These are phyloP conservation scores for Drosophila aldrichi DNA, from an alignment of 2,888 invertebrate genomes.

Conservation along the genomic window DNA sequence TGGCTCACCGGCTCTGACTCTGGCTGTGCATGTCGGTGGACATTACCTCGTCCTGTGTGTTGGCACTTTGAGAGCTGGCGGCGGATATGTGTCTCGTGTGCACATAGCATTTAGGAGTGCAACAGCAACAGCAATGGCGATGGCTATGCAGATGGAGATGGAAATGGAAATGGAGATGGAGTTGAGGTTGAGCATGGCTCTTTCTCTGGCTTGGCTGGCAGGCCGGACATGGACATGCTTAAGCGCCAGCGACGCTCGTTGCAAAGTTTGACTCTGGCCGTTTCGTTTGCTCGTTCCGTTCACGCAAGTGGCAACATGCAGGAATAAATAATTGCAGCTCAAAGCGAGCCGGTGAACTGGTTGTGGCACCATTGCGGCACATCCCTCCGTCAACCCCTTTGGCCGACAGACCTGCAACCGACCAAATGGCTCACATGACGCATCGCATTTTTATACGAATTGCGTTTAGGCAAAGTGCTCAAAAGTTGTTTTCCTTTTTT, in stretches of 20 bases:
- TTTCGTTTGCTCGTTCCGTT: conserved; percentile 49
- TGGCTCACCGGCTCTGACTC: conserved; percentile 1
- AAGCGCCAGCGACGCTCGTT: conserved; percentile 69
- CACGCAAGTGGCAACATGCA: conserved; percentile 59
- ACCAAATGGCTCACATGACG: conserved; percentile 78
- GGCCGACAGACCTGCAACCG: conserved; percentile 21
- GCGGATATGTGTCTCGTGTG: conserved; percentile 61
- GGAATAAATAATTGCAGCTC: conserved; percentile 79
- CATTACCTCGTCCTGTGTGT: conserved; percentile 59
- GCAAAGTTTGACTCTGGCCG: conserved; percentile 29
- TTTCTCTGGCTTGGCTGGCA: conserved; percentile 11
- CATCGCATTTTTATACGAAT: conserved; percentile 74
- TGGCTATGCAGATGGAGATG: no score
- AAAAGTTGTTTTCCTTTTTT: conserved; percentile 31
- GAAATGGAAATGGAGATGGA: conserved; percentile 14
- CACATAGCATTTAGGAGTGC: conserved; percentile 54
- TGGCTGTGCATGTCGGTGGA: conserved; percentile 63
- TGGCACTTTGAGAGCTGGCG: conserved; percentile 18
- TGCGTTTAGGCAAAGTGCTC: conserved; percentile 47
- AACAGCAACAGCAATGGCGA: conserved; percentile 17
- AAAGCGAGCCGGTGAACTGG: conserved; percentile 78
- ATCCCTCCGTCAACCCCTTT: conserved; percentile 10
- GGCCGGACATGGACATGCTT: conserved; percentile 81
- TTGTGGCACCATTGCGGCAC: conserved; percentile 73
- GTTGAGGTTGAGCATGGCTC: conserved; percentile 6